phyloP scores from a whole-genome alignment of 2,888 invertebrate species.

The Zaprionus obscuricornis region DNA sequence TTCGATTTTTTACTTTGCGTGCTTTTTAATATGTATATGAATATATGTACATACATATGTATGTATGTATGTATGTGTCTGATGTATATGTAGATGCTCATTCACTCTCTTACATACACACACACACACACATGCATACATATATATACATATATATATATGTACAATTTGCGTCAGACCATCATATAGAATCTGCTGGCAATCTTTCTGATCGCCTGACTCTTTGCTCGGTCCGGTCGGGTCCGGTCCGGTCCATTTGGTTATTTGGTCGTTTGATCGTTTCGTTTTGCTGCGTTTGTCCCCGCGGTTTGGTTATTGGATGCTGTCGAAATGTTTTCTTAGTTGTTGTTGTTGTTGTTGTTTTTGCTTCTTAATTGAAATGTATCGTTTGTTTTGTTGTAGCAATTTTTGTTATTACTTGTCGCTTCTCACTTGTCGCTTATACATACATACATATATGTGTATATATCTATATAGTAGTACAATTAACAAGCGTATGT shows the following conservation, averaged over 20 bases:
- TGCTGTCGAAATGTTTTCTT: slow-evolving; percentile 41
- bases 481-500: slow-evolving; percentile 4
- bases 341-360: too few relatives aligned
- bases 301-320: slow-evolving; percentile 31
- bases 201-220: not conserved
- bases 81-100: not conserved
- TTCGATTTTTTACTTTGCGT: not conserved
- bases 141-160: slow-evolving; percentile 3
- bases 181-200: not conserved
- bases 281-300: too few relatives aligned
- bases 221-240: not conserved
- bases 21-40: slow-evolving; percentile 28
- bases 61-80: slow-evolving; percentile 5
- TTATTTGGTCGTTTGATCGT: too few relatives aligned
- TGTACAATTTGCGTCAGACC: slow-evolving; percentile 38
- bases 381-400: slow-evolving; percentile 39
- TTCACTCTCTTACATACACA: not conserved
- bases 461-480: too few relatives aligned
- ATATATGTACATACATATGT: not conserved
- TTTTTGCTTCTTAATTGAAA: slow-evolving; percentile 48
- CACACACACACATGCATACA: slow-evolving; percentile 4
- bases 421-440: too few relatives aligned
- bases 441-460: too few relatives aligned
- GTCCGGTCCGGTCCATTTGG: too few relatives aligned
- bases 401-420: too few relatives aligned